Conservation (phyloP, 2,888 invertebrate species). For the Caenorhabditis japonica region DNA sequence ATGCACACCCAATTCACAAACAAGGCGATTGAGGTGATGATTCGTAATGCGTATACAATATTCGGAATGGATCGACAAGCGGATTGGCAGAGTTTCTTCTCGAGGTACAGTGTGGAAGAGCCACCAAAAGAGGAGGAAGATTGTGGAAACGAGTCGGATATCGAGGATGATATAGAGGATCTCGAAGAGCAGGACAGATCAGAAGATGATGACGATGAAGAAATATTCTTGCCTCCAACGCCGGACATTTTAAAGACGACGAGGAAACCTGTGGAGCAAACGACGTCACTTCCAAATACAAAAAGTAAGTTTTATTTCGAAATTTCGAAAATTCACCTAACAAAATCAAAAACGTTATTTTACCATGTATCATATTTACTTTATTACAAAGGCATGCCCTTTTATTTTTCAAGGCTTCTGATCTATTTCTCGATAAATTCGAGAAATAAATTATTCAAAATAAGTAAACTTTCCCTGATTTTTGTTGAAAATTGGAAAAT, state of each 20-base stretch:
- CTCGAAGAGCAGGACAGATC: constrained; percentile 65
- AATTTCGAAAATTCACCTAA: too few relatives aligned
- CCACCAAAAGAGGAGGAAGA: constrained; percentile 63
- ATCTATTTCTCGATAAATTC: too few relatives aligned
- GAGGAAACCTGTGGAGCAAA: constrained; percentile 49
- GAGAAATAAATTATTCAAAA: too few relatives aligned
- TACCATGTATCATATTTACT: too few relatives aligned
- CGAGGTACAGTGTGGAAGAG: constrained; percentile 67
- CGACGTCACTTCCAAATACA: constrained; percentile 45
- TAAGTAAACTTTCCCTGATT: too few relatives aligned
- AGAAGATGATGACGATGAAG: constrained; percentile 63
- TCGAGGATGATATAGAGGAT: constrained; percentile 60
- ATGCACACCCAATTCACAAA: constrained; percentile 78
- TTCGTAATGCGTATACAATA: constrained; percentile 78
- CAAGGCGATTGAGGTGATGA: constrained; percentile 80
- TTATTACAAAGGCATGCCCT: too few relatives aligned
- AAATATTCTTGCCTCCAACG: constrained; percentile 65
- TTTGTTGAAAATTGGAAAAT: too few relatives aligned
- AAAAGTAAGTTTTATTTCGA: constrained; percentile 48
- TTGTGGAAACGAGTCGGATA: constrained; percentile 58
- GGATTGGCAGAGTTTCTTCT: constrained; percentile 74
- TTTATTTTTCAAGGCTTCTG: too few relatives aligned
- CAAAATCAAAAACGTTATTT: too few relatives aligned
- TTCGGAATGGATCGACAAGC: constrained; percentile 67
- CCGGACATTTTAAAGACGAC: constrained; percentile 69